Conservation (phyloP, 2,888 invertebrate genomes). For the Macrosoma leucophasiata region DNA sequence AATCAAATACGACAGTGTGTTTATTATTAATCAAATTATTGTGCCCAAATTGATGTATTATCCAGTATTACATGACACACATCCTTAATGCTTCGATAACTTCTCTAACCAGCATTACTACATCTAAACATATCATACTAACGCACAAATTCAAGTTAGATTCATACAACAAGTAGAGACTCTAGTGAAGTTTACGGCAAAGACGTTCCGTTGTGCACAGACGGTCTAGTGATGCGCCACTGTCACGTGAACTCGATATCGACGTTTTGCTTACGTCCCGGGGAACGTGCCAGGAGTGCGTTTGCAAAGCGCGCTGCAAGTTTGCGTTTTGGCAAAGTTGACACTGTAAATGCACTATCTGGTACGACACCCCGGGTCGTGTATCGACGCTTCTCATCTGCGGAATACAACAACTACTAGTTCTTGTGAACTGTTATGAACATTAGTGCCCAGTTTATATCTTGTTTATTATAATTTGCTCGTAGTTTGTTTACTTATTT, state of each 20-base stretch:
- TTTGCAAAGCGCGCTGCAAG: constrained; percentile 85
- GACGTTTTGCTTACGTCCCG: constrained; percentile 75
- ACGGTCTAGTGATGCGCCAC: constrained; percentile 55
- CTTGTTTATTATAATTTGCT: constrained; percentile 15
- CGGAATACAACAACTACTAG: constrained; percentile 37
- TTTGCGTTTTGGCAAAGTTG: constrained; percentile 70
- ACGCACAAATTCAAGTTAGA: no score
- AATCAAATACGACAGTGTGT: no score
- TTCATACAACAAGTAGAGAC: no score
- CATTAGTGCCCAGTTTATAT: constrained; percentile 41
- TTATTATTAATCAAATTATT: no score
- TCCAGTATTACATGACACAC: no score
- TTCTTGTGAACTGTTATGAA: constrained; percentile 45
- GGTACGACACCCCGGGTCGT: constrained; percentile 96
- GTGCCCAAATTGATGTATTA: no score
- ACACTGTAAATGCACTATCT: constrained; percentile 99
- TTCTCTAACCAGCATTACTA: no score
- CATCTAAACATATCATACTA: no score
- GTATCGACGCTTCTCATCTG: constrained; percentile 58
- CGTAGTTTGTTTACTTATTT: constrained; percentile 21
- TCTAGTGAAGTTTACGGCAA: constrained; percentile 47
- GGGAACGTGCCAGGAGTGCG: constrained; percentile 99
- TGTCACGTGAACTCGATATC: constrained; percentile 45
- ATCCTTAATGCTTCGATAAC: no score
- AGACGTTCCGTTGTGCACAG: constrained; percentile 57